These are phyloP conservation scores for Triops cancriformis DNA, from an alignment of 1,140 invertebrate genomes.

Conservation along the genomic window DNA sequence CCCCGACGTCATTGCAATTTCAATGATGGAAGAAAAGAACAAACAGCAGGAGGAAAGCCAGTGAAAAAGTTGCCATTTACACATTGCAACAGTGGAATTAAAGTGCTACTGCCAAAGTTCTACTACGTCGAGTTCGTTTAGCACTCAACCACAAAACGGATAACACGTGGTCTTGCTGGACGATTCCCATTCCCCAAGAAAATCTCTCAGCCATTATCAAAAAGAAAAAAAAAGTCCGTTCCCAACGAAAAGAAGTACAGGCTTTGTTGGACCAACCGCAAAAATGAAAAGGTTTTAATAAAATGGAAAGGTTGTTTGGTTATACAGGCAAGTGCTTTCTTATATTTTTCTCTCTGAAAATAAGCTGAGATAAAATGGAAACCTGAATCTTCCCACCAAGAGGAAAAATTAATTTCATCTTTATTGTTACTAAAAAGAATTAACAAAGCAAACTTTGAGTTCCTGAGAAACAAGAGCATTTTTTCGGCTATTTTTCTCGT, in stretches of 20 bases:
- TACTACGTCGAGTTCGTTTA: conserved; percentile 4
- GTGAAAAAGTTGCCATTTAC: conserved; percentile 15
- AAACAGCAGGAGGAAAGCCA: conserved; percentile 23
- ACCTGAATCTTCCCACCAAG: no score
- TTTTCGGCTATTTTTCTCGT: conserved; percentile 5
- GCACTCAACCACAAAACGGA: conserved; percentile 16
- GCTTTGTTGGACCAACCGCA: neutral
- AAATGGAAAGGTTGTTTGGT: no score
- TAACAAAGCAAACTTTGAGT: no score
- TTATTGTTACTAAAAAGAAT: neutral
- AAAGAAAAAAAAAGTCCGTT: conserved; percentile 10
- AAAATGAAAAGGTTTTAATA: no score
- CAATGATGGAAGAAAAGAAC: conserved; percentile 18
- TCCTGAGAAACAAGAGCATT: neutral
- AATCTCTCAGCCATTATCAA: neutral
- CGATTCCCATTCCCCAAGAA: neutral
- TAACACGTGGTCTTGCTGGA: conserved; percentile 21
- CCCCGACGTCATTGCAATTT: conserved; percentile 3
- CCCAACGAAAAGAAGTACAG: neutral
- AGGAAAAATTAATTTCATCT: no score
- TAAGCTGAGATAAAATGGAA: no score
- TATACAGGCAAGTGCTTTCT: no score
- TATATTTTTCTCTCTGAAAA: no score
- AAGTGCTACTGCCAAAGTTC: conserved; percentile 10
- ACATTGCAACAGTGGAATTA: conserved; percentile 6